A percentile compares a stretch with the other conserved stretches of the same genome.
phyloP scores from a whole-genome alignment of 2,888 invertebrate species.

The Chymomyza caudatula region DNA sequence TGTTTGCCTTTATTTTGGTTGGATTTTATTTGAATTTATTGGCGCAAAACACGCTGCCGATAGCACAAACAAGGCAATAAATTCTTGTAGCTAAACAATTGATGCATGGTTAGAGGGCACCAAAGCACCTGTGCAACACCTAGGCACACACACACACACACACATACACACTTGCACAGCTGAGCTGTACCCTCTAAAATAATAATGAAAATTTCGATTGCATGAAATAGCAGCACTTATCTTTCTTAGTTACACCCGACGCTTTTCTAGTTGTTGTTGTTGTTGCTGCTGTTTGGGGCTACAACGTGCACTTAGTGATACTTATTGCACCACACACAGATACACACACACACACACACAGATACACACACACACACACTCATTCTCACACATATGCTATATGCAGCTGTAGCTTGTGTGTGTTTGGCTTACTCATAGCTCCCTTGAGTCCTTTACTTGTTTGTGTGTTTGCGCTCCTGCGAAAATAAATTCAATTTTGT shows the following conservation, averaged over 20 bases:
- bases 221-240: constrained; percentile 54
- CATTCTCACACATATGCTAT: neutral
- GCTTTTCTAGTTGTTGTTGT: constrained; percentile 32
- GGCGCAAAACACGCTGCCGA: constrained; percentile 28
- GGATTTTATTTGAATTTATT: constrained; percentile 57
- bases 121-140: neutral
- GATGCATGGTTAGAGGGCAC: constrained; percentile 21
- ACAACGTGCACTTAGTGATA: constrained; percentile 64
- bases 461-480: constrained; percentile 39
- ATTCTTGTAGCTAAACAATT: constrained; percentile 56
- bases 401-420: constrained; percentile 7
- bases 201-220: constrained; percentile 62
- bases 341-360: constrained; percentile 2
- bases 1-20: constrained; percentile 9
- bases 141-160: constrained; percentile 2
- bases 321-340: constrained; percentile 60
- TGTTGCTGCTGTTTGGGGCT: constrained; percentile 27
- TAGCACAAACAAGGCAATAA: constrained; percentile 62
- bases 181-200: constrained; percentile 34
- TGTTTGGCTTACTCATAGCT: constrained; percentile 46
- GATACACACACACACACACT: constrained; percentile 25
- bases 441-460: constrained; percentile 42
- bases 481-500: constrained; percentile 69
- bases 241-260: constrained; percentile 70
- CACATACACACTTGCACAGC: constrained; percentile 1